Conservation (phyloP, 2,113 vertebrate species). For the Cygnus buccinator region DNA sequence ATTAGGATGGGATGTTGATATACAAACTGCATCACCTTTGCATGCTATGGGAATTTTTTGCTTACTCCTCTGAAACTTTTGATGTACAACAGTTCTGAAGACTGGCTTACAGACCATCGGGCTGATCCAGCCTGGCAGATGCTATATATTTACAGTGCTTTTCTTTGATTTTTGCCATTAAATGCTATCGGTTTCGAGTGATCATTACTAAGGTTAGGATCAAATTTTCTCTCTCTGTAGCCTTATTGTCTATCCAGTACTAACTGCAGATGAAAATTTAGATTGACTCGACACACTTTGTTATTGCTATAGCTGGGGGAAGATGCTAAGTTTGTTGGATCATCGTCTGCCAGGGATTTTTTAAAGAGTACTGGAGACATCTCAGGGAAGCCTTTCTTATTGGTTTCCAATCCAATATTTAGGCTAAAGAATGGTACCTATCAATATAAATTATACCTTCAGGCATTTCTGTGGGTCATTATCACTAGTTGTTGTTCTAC, state of each 20-base stretch:
- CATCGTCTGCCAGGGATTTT: neutral
- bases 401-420: neutral
- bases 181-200: neutral
- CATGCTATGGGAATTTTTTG: neutral
- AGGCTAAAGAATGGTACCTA: neutral
- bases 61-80: neutral
- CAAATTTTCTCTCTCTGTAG: neutral
- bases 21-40: neutral
- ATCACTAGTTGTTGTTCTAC: neutral
- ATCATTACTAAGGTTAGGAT: constrained; percentile 18
- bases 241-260: neutral
- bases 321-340: neutral
- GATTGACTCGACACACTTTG: neutral
- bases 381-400: neutral
- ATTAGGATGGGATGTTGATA: neutral
- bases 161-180: constrained; percentile 37
- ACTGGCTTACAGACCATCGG: neutral
- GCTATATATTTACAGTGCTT: neutral
- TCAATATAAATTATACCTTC: neutral
- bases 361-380: neutral
- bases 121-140: constrained; percentile 23
- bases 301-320: neutral
- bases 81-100: neutral
- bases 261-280: neutral
- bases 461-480: neutral